These are phyloP conservation scores for Tretioscincus oriximinensis DNA, from an alignment of 2,113 vertebrate species.

Conservation along the genomic window DNA sequence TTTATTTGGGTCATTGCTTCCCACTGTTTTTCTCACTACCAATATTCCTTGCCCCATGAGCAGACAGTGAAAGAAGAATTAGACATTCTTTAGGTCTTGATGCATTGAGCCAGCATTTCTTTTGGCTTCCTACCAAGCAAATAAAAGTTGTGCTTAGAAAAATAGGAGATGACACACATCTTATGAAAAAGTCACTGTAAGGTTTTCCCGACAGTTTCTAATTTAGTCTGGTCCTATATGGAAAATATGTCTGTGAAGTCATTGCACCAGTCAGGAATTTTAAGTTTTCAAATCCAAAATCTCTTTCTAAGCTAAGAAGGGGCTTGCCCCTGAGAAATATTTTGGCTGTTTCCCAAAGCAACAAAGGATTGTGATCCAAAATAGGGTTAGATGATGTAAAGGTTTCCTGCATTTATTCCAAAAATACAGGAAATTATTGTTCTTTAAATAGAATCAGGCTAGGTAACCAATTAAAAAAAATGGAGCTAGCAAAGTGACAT, in stretches of 20 bases:
- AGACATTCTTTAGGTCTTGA: slow-evolving; percentile 27
- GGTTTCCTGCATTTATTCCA: slow-evolving; percentile 58
- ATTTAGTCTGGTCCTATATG: slow-evolving; percentile 51
- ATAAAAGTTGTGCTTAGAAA: slow-evolving; percentile 18
- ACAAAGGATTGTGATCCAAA: slow-evolving; percentile 44
- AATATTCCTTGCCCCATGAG: slow-evolving; percentile 22
- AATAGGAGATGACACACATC: slow-evolving; percentile 21
- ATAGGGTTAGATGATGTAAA: slow-evolving; percentile 58
- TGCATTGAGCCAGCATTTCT: slow-evolving; percentile 29
- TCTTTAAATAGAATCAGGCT: slow-evolving; percentile 67
- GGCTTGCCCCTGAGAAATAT: slow-evolving; percentile 39
- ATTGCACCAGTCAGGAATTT: slow-evolving; percentile 39
- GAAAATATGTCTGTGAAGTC: slow-evolving; percentile 48
- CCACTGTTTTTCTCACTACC: neutral
- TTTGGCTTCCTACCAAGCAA: slow-evolving; percentile 36
- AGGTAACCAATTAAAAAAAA: slow-evolving; percentile 61
- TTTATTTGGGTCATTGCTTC: neutral
- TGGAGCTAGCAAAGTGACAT: slow-evolving; percentile 51
- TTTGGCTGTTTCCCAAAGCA: slow-evolving; percentile 52
- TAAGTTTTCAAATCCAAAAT: slow-evolving; percentile 43
- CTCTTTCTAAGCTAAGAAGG: slow-evolving; percentile 45
- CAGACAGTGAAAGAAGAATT: slow-evolving; percentile 22
- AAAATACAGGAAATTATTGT: slow-evolving; percentile 64
- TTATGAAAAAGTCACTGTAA: slow-evolving; percentile 25
- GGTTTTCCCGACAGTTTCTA: slow-evolving; percentile 24